Percentiles rank a stretch among this genome's conserved stretches.
Evolutionary conservation across 2,888 invertebrate genomes (phyloP).

Genomic region (Nemoura dubitans): DNA sequence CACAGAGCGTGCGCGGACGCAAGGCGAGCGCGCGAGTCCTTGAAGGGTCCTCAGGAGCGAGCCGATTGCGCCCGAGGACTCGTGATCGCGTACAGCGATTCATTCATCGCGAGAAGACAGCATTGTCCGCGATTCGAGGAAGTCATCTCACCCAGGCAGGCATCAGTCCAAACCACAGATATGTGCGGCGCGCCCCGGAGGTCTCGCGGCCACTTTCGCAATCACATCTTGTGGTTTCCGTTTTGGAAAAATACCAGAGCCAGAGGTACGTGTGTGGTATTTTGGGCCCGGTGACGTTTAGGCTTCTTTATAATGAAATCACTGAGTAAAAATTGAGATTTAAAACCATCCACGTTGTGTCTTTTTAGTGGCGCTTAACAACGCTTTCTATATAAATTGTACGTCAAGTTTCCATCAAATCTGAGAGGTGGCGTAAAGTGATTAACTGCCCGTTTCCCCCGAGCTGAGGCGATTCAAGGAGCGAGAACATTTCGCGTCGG

Average conservation of each 20-base stretch:
- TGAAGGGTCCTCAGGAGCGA: not conserved
- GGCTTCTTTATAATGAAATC: not conserved
- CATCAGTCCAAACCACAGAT: not conserved
- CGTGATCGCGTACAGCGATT: not conserved
- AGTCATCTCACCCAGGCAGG: not conserved
- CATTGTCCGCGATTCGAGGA: not conserved
- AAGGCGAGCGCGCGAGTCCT: not conserved
- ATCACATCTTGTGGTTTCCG: not conserved
- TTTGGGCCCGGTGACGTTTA: not conserved
- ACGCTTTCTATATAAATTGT: not conserved
- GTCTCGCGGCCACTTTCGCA: not conserved
- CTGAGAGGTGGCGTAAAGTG: not conserved
- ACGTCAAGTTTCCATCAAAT: not conserved
- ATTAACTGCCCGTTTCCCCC: not conserved
- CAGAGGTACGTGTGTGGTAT: not conserved
- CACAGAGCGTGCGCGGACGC: too few species aligned
- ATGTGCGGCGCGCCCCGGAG: too few species aligned
- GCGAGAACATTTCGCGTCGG: not conserved
- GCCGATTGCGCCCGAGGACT: not conserved
- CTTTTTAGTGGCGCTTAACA: not conserved
- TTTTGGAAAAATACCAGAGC: not conserved
- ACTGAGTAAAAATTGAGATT: not conserved
- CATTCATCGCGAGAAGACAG: not conserved
- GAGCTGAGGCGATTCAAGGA: not conserved
- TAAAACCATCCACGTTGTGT: too few species aligned